These are phyloP conservation scores for Anseranas semipalmata DNA, from an alignment of 2,113 vertebrate genomes.

Conservation along the genomic window DNA sequence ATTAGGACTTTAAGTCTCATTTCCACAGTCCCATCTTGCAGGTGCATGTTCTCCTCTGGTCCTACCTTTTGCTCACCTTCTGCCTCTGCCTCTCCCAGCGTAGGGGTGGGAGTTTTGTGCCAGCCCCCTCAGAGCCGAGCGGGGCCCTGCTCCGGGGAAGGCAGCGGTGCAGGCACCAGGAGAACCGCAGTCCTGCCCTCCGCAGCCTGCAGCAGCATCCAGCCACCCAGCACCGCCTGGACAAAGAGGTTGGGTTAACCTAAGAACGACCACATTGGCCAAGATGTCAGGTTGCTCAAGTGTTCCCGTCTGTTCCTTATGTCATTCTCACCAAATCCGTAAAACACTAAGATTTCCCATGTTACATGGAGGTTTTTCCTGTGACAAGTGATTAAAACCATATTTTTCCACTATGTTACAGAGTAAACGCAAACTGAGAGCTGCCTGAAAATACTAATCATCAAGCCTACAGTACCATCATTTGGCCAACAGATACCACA, in stretches of 20 bases:
- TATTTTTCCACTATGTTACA: background rate
- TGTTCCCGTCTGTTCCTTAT: background rate
- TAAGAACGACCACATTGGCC: background rate
- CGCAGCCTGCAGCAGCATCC: background rate
- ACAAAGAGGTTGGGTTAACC: background rate
- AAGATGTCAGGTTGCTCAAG: background rate
- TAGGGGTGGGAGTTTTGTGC: background rate
- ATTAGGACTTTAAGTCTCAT: background rate
- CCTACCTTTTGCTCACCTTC: background rate
- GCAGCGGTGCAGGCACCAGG: background rate
- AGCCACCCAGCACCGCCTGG: background rate
- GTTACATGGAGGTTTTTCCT: background rate
- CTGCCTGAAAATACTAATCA: background rate
- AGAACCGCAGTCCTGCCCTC: background rate
- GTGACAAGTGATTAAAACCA: background rate
- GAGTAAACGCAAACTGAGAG: background rate
- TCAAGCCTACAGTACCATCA: background rate
- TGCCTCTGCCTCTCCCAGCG: background rate
- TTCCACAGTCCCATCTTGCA: background rate
- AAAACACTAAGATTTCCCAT: background rate
- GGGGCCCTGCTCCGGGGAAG: background rate
- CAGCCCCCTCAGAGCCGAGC: background rate
- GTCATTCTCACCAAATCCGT: background rate
- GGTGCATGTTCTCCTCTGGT: background rate
- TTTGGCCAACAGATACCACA: background rate